These are phyloP conservation scores for Herpailurus yagouaroundi DNA, from an alignment of 2,113 vertebrate species.

Conservation along the genomic window DNA sequence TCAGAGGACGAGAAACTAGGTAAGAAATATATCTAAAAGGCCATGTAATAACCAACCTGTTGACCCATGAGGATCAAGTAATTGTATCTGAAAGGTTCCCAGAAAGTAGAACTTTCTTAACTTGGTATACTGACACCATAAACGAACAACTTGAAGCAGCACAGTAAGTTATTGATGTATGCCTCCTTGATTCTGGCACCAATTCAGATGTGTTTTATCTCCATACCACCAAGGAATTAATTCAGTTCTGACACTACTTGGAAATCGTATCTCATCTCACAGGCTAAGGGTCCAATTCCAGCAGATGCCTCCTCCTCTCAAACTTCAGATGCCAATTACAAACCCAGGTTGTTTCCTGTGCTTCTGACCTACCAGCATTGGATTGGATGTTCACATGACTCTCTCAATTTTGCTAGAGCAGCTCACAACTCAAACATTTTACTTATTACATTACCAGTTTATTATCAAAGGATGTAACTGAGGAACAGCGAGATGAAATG, in stretches of 20 bases:
- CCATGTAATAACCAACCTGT: not conserved
- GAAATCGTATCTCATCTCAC: not conserved
- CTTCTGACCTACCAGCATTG: not conserved
- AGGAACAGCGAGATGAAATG: not conserved
- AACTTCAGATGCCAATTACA: not conserved
- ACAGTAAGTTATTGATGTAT: not conserved
- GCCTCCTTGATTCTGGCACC: not conserved
- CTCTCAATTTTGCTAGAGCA: not conserved
- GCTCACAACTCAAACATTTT: not conserved
- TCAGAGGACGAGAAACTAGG: not conserved
- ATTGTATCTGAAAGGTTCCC: not conserved
- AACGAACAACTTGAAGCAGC: not conserved
- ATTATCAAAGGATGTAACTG: not conserved
- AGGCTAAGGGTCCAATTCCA: not conserved
- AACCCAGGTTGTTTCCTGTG: not conserved
- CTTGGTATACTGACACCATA: not conserved
- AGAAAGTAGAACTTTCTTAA: not conserved
- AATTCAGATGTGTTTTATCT: not conserved
- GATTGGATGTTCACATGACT: not conserved
- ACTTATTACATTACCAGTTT: not conserved
- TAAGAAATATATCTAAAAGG: constrained; percentile 27
- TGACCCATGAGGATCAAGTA: not conserved
- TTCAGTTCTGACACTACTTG: not conserved
- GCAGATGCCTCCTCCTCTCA: not conserved
- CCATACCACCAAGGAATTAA: not conserved